These are phyloP conservation scores for Poliocrania exsul DNA, from an alignment of 2,797 vertebrate genomes.

Conservation along the genomic window DNA sequence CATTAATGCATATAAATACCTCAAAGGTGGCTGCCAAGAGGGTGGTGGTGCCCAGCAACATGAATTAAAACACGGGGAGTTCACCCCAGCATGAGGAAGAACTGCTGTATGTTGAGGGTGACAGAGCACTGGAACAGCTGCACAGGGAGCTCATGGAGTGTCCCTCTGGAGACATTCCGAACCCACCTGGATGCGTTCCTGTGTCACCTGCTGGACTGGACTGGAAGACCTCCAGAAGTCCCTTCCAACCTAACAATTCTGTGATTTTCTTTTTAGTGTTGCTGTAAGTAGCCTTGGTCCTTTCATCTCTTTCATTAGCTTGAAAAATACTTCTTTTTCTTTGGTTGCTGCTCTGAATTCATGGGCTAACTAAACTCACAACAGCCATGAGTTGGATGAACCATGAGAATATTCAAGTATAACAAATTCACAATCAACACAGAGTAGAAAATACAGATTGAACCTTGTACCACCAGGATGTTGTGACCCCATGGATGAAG, in stretches of 20 bases:
- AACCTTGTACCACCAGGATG: not conserved
- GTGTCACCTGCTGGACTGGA: not conserved
- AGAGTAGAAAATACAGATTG: not conserved
- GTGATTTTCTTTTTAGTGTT: not conserved
- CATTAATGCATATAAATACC: not conserved
- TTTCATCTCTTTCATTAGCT: not conserved
- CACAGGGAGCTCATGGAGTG: fast-evolving
- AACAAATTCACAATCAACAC: not conserved
- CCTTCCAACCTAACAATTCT: not conserved
- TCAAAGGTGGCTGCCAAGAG: not conserved
- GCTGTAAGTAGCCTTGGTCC: not conserved
- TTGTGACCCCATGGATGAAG: too few species aligned
- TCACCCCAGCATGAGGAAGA: not conserved
- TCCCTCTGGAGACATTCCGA: fast-evolving
- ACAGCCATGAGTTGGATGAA: not conserved
- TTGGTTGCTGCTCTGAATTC: not conserved
- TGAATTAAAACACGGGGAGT: not conserved
- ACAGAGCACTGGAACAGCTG: not conserved
- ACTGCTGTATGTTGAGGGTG: not conserved
- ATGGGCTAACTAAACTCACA: not conserved
- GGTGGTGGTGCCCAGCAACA: not conserved
- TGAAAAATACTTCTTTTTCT: not conserved
- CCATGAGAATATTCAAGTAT: not conserved
- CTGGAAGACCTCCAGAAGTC: not conserved
- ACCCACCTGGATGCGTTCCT: not conserved